Base-by-base conservation (phyloP, 2,888 invertebrate genomes). In the Muscina levida region DNA sequence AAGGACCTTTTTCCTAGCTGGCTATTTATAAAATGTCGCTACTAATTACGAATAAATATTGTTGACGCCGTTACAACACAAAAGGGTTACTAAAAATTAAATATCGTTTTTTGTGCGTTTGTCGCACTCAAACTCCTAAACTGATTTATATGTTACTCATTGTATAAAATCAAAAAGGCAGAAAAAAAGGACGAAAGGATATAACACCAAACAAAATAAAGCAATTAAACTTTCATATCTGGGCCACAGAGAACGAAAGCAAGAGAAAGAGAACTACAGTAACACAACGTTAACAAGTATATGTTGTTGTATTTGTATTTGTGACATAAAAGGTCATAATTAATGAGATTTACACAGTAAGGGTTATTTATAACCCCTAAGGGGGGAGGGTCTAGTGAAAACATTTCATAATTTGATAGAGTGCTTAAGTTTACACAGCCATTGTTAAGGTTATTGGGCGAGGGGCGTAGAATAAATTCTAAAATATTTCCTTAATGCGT, bases 321-420 rank as follows among this genome's bases (percentile, higher is more conserved):
- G 39, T 59, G 59, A 59, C 39, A 59, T 1, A 31, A 72, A 77
- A 77, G 67, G 57, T 67, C 72, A 77, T 44, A 77, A 67, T 59
- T 59, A 72, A 77, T 77, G 26, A 48, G 24, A 15, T n/a, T 51
- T 67, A 39, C 39, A 1, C 4, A 8, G 31, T 31, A 31, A 31
- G 31, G 39, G 15, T 77, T 53, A 59, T 59, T 67, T 72, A 72
- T 72, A 46, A 48, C 51, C 37, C n/a, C 1, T n/a, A n/a, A n/a
- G n/a, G n/a, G n/a, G n/a, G n/a, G n/a, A n/a, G n/a, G n/a, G n/a
- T n/a, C n/a, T 65, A 10, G 19, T 22, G 17, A 15, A 53, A 22
- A 56, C 68, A 53, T 57, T 46, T 37, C 15, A 31, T 53, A 66
- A 66, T 48, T 31, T 46, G 57, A 57, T 46, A 57, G 24, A 51